phyloP scores from a whole-genome alignment of 2,113 vertebrate genomes.

The Microcebus tavaratra region DNA sequence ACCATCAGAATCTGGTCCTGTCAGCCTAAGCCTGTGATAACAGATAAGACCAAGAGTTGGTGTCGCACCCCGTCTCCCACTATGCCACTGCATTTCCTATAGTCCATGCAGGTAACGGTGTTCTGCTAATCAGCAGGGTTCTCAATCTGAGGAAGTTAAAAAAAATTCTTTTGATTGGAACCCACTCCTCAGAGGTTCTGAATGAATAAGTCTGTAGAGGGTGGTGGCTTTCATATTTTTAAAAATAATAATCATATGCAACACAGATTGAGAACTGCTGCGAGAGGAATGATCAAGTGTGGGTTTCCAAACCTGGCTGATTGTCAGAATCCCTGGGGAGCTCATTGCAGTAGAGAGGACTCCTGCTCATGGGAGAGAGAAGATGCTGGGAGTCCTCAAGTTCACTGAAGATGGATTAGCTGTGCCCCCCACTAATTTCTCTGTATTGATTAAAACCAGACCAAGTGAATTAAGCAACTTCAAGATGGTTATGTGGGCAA shows the following conservation, averaged over 20 bases:
- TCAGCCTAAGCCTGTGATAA: not conserved
- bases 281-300: not conserved
- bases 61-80: not conserved
- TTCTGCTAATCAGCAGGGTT: not conserved
- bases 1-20: not conserved
- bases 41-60: not conserved
- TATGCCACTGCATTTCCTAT: accelerated
- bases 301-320: not conserved
- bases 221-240: not conserved
- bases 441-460: not conserved
- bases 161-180: not conserved
- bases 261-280: not conserved
- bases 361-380: not conserved
- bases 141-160: not conserved
- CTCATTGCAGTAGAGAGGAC: not conserved
- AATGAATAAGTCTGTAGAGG: not conserved
- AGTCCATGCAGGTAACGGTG: not conserved
- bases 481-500: not conserved
- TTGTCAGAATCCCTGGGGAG: not conserved
- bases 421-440: not conserved
- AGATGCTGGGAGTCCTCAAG: not conserved
- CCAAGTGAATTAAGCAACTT: not conserved
- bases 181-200: not conserved
- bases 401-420: not conserved
- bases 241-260: not conserved